A percentile compares a stretch with the other conserved stretches of the same genome.
Conservation (phyloP, 2,888 invertebrate species). For the Lottia scabra region DNA sequence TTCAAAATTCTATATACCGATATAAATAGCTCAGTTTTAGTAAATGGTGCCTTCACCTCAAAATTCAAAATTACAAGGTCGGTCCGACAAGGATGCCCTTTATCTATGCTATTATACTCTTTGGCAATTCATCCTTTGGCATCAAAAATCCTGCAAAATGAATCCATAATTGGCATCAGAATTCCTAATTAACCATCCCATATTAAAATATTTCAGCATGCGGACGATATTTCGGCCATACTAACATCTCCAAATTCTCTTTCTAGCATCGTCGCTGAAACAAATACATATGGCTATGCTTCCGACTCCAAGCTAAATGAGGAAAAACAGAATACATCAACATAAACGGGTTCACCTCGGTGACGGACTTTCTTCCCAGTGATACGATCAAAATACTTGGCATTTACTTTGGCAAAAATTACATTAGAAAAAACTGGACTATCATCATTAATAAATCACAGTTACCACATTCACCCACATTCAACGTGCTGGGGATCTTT, state of each 20-base stretch:
- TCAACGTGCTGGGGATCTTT: too few species aligned
- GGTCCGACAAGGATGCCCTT: not conserved
- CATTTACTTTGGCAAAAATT: too few species aligned
- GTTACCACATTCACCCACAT: too few species aligned
- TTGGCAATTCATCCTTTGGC: not conserved
- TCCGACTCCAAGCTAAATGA: not conserved
- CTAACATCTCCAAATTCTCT: not conserved
- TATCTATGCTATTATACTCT: not conserved
- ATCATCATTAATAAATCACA: too few species aligned
- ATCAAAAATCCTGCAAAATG: not conserved
- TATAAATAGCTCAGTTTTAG: not conserved
- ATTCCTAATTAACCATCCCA: not conserved
- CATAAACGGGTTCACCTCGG: not conserved
- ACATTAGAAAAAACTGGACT: too few species aligned
- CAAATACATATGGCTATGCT: not conserved
- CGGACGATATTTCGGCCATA: not conserved
- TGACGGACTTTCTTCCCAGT: not conserved
- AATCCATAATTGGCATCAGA: not conserved
- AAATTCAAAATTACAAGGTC: not conserved
- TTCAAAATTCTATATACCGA: not conserved
- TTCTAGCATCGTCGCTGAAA: not conserved
- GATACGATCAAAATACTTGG: too few species aligned
- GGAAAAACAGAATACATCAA: not conserved
- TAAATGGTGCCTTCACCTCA: not conserved
- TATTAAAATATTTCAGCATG: not conserved